Conservation (phyloP, 2,888 invertebrate genomes). For the Orthonevra nobilis region DNA sequence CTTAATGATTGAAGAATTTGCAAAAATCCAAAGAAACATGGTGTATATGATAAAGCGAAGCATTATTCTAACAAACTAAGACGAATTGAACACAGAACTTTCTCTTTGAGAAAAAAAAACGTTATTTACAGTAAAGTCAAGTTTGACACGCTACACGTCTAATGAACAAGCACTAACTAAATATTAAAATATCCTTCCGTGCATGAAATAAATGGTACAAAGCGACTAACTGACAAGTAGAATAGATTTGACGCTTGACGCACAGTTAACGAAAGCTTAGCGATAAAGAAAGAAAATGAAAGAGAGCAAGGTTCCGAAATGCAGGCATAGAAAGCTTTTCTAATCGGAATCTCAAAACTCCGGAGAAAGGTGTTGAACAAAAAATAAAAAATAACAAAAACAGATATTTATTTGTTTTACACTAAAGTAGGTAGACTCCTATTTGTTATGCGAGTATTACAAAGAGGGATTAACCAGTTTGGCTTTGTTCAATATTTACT, state of each 20-base stretch:
- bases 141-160: neutral
- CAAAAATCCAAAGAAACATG: slow-evolving; percentile 19
- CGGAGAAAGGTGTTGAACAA: too few relatives aligned
- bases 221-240: too few relatives aligned
- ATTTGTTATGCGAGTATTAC: too few relatives aligned
- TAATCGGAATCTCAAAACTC: too few relatives aligned
- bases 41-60: slow-evolving; percentile 7
- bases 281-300: neutral
- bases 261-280: slow-evolving; percentile 32
- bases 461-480: too few relatives aligned
- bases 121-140: too few relatives aligned
- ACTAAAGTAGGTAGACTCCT: too few relatives aligned
- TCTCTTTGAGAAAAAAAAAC: too few relatives aligned
- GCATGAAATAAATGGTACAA: slow-evolving; percentile 1
- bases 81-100: neutral
- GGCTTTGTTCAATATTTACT: too few relatives aligned
- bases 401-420: too few relatives aligned
- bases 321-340: slow-evolving; percentile 24
- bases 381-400: too few relatives aligned
- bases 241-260: too few relatives aligned
- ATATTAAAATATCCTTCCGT: slow-evolving; percentile 14
- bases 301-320: neutral
- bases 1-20: slow-evolving; percentile 72
- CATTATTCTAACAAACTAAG: slow-evolving; percentile 27
- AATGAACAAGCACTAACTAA: slow-evolving; percentile 29